Conservation (phyloP, 2,113 vertebrate genomes). For the Psophia crepitans region DNA sequence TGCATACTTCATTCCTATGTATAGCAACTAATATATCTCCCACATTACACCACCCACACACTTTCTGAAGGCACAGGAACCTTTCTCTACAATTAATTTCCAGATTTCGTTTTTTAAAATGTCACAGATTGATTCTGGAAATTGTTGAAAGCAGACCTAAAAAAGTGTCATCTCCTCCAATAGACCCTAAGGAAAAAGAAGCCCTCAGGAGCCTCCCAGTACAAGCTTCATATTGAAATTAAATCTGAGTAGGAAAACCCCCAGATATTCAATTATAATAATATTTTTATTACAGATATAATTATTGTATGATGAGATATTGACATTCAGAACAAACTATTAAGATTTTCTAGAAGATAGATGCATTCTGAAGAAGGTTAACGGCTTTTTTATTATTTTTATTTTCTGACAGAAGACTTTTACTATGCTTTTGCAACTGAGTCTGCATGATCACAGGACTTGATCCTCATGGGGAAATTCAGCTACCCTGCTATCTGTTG, state of each 20-base stretch:
- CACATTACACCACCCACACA: conserved; percentile 13
- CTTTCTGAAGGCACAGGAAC: conserved; percentile 22
- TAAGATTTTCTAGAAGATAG: background rate
- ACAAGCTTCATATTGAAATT: background rate
- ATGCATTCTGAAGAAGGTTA: background rate
- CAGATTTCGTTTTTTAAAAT: background rate
- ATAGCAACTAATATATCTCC: conserved; percentile 37
- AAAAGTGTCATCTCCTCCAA: background rate
- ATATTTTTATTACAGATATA: background rate
- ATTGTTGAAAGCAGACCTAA: conserved; percentile 5
- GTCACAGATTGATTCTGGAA: background rate
- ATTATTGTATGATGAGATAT: background rate
- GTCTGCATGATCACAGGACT: background rate
- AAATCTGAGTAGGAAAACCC: background rate
- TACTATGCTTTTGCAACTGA: background rate
- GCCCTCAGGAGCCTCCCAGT: background rate
- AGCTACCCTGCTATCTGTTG: background rate
- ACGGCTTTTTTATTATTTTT: no score
- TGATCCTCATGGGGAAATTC: background rate
- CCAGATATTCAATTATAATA: background rate
- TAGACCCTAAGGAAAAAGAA: background rate
- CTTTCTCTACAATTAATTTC: conserved; percentile 36
- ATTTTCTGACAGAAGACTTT: background rate
- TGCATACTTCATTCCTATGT: conserved; percentile 18
- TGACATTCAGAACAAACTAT: background rate